Evolutionary conservation across 2,797 vertebrate genomes (phyloP).

Genomic region (Sebastiscus tertius): DNA sequence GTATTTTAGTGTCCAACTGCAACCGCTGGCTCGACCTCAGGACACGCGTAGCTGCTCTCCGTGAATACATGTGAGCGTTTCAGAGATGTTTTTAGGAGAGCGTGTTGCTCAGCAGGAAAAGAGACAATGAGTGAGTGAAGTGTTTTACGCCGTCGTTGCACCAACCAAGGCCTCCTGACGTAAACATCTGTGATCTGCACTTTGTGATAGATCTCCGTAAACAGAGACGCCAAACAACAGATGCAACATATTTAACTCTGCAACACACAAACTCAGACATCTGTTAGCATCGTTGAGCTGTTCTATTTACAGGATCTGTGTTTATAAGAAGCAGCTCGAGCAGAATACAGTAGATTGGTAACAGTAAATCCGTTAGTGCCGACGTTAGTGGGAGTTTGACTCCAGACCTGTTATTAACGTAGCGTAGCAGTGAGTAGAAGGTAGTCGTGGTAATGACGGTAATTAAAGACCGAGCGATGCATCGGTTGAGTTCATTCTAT

Average conservation of each 20-base stretch:
- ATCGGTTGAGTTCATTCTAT: no score
- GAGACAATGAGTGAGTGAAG: conserved; percentile 42
- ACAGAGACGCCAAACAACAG: conserved; percentile 67
- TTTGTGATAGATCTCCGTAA: conserved; percentile 66
- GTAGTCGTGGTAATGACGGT: neutral
- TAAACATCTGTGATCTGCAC: conserved; percentile 71
- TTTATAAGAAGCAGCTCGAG: conserved; percentile 36
- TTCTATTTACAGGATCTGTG: conserved; percentile 61
- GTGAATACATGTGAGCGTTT: conserved; percentile 15
- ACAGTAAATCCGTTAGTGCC: neutral
- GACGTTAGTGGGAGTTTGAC: neutral
- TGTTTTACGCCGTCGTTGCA: conserved; percentile 57
- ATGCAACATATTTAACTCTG: conserved; percentile 70
- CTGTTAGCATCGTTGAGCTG: conserved; percentile 58
- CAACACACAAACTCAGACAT: conserved; percentile 69
- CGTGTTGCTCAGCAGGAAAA: neutral
- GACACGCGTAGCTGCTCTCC: conserved; percentile 21
- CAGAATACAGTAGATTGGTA: neutral
- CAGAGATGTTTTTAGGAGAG: conserved; percentile 10
- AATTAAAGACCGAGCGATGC: neutral
- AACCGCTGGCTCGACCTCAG: neutral
- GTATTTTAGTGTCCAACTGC: neutral
- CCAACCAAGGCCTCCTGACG: conserved; percentile 61
- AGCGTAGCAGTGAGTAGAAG: neutral
- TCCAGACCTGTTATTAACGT: neutral